Base-by-base conservation (phyloP, 2,888 invertebrate genomes). In the Caenorhabditis auriculariae region DNA sequence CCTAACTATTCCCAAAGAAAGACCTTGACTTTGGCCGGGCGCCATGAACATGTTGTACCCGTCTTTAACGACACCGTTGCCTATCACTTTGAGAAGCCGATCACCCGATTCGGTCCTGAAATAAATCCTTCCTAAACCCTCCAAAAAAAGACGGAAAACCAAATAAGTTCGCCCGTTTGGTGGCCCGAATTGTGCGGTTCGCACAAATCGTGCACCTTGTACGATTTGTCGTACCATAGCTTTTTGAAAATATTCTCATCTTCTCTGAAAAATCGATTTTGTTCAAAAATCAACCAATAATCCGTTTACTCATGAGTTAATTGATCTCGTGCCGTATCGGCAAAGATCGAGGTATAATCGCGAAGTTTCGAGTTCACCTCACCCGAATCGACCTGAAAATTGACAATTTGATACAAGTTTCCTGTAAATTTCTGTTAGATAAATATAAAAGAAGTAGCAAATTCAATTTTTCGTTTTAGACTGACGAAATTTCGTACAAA, bases 11-110 rank as follows among this genome's bases (percentile, higher is more conserved):
- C 23, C 41, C 9, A 15, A 21, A 23, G 6, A 42, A 15, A 50
- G 53, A 66, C 75, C 74, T 21, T 60, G 54, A 19, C 62, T 54
- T 54, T 76, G 77, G 27, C 75, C 76, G 29, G 79, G 79, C 12
- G 78, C 76, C 75, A 79, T 72, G 49, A 79, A 79, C 76, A 77
- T 74, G 46, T 77, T 78, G 55, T 78, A 77, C 55, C 77, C 76
- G 60, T 73, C 69, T 54, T 70, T 69, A 26, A 75, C 76, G 6
- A 75, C 76, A 17, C 74, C 75, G 64, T 76, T 74, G 4, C 74
- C 74, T 24, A 79, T 75, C 23, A 79, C 62, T 51, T 69, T 69
- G 21, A 79, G 52, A 9, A 79, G 56, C 24, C 71, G 69, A 51
- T 79, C 79, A 9, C 78, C 78, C 9, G 79, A 75, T 53, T 79